Conservation (phyloP, 2,888 invertebrate genomes). For the Cataglyphis albicans region DNA sequence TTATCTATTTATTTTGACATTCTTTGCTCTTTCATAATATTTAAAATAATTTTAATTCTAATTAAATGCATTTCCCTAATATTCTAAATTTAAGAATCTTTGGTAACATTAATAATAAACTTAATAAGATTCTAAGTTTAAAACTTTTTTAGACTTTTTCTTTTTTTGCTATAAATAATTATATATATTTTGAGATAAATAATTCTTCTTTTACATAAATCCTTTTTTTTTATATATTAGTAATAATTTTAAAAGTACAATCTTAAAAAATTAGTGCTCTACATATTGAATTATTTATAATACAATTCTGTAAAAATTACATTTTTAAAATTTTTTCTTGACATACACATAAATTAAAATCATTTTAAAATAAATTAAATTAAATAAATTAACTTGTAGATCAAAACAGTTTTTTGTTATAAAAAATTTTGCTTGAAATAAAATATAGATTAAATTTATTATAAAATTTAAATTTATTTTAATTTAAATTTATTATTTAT, state of each 20-base stretch:
- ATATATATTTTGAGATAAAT: background rate
- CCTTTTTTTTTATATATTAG: background rate
- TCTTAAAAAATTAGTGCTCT: background rate
- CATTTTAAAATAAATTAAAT: constrained; percentile 11
- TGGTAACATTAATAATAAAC: constrained; percentile 16
- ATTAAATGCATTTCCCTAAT: constrained; percentile 4
- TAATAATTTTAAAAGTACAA: background rate
- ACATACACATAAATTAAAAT: background rate
- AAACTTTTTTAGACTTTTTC: background rate
- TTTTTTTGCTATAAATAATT: background rate
- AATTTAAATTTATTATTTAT: too few relatives aligned
- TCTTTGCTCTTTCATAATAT: background rate
- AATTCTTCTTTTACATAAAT: background rate
- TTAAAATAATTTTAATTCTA: constrained; percentile 39
- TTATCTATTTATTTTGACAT: constrained; percentile 9
- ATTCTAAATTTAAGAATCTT: constrained; percentile 17
- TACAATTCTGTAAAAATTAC: background rate
- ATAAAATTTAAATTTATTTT: too few relatives aligned
- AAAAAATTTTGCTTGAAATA: background rate
- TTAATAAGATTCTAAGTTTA: constrained; percentile 22
- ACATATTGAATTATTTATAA: background rate
- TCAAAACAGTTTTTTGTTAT: background rate
- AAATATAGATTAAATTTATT: background rate
- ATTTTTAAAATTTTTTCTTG: background rate
- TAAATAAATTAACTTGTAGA: background rate